phyloP scores from a whole-genome alignment of 2,888 invertebrate species.

The Caenorhabditis sp. region DNA sequence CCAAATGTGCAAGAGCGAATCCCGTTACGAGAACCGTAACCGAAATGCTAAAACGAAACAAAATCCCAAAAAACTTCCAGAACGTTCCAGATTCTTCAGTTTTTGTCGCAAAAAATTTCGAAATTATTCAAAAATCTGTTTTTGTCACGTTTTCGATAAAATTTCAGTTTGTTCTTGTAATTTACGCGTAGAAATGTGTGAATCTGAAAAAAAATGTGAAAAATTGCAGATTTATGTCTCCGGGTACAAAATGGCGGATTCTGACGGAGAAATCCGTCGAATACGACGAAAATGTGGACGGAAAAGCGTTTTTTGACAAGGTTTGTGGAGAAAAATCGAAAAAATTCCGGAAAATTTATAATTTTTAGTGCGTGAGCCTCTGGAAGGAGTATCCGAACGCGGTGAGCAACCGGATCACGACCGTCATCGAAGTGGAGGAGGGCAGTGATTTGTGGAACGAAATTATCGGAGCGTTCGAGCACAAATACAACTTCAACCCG shows the following conservation, averaged over 20 bases:
- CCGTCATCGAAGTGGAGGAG: constrained; percentile 34
- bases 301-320: constrained; percentile 55
- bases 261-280: constrained; percentile 34
- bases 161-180: too few relatives aligned
- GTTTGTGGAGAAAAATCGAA: constrained; percentile 5
- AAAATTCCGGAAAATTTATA: not conserved
- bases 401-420: constrained; percentile 53
- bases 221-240: constrained; percentile 9
- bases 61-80: too few relatives aligned
- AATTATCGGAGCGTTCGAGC: constrained; percentile 12
- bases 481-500: constrained; percentile 10
- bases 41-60: too few relatives aligned
- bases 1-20: too few relatives aligned
- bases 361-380: constrained; percentile 51
- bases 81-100: too few relatives aligned
- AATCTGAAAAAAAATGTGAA: too few relatives aligned
- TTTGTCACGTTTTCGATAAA: too few relatives aligned
- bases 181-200: too few relatives aligned
- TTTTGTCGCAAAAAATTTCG: too few relatives aligned
- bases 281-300: constrained; percentile 51
- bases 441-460: constrained; percentile 32
- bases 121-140: too few relatives aligned
- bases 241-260: constrained; percentile 36
- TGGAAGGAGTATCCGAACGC: constrained; percentile 63
- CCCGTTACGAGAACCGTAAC: too few relatives aligned